Base-by-base conservation (phyloP, 2,113 vertebrate species). In the Corythaeola cristata region DNA sequence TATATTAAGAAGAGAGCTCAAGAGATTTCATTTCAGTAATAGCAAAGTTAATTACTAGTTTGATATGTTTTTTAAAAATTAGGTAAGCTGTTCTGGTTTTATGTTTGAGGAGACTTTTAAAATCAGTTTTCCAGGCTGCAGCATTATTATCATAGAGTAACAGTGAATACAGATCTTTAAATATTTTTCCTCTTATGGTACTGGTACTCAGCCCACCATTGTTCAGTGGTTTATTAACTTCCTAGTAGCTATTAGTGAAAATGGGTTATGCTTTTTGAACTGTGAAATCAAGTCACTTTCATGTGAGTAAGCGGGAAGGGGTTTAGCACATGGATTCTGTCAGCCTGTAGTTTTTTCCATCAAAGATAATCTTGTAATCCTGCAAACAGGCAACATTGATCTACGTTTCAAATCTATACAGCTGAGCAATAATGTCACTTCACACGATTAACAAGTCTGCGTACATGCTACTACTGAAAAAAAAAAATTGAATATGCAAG, bases 341-440 rank as follows among this genome's bases (percentile, higher is more conserved):
- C 93, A 97, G 89, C 82, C 37, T 96, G 88, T 67, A 90, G 33
- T 90, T 97, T 91, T 95, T 85, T 88, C 87, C 44, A 62, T 75
- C 15, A 67, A 94, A 86, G 60, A 89, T 90, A 90, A 88, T 97
- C 80, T 94, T 95, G 15, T 93, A 96, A 93, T 97, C 95, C 68
- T 96, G 71, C 28, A 41, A 97, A 91, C 94, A 96, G 87, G 94
- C 85, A 95, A 63, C 37, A 45, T 87, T 67, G 90, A 88, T 92
- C 92, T 97, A 95, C 97, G 96, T 97, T 96, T 98, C 63, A 90
- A 89, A 86, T 91, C 37, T 93, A 20, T 97, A 89, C 85, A 93
- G 76, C 75, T 93, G 88, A 92, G 23, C 97, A 96, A 83, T 85
- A 94, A 69, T 44, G n/a, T 96, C 2, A 3, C 91, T 96, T 97